phyloP scores from a whole-genome alignment of 2,797 vertebrate genomes.

The Threskiornis aethiopicus region DNA sequence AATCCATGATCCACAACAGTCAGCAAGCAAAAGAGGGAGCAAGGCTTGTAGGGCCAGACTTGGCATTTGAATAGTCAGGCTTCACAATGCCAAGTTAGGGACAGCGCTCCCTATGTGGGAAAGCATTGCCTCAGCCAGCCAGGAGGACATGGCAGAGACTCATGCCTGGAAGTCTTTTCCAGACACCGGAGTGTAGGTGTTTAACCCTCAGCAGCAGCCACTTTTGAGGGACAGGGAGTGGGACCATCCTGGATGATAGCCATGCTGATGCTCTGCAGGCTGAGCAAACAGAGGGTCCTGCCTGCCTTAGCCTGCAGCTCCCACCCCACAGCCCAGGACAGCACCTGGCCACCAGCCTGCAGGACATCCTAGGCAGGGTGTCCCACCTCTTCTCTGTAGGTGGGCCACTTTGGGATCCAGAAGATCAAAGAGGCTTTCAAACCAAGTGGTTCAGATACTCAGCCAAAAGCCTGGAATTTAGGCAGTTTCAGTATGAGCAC shows the following conservation, averaged over 20 bases:
- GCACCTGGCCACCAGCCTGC: background rate
- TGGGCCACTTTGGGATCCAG: background rate
- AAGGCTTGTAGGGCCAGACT: background rate
- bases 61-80: background rate
- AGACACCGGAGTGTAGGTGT: background rate
- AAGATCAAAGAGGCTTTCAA: background rate
- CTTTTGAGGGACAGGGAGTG: background rate
- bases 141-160: background rate
- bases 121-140: background rate
- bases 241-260: background rate
- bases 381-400: background rate
- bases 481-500: background rate
- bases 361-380: background rate
- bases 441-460: background rate
- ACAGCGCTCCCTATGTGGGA: rapidly evolving
- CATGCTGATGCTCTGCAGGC: background rate
- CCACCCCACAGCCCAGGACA: background rate
- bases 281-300: background rate
- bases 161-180: background rate
- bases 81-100: background rate
- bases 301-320: background rate
- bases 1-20: background rate
- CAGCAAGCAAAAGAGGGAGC: background rate
- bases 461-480: background rate
- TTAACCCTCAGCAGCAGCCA: background rate